Percentiles rank a stretch among this genome's conserved stretches.
Conservation (phyloP, 2,888 invertebrate genomes). For the Ormia ochracea region DNA sequence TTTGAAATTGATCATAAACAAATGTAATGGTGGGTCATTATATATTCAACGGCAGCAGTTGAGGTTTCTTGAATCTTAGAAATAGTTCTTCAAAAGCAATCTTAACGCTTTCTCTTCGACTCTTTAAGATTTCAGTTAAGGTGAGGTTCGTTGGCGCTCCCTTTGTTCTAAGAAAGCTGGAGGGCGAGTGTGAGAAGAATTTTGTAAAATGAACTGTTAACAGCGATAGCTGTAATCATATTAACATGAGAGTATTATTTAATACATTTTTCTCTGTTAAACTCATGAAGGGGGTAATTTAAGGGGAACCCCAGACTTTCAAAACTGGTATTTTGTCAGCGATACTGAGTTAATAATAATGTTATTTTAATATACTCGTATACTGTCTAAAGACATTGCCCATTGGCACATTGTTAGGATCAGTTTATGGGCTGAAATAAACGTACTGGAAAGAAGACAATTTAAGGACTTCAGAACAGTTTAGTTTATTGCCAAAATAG, state of each 20-base stretch:
- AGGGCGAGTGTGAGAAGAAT: constrained; percentile 60
- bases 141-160: no score
- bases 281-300: neutral
- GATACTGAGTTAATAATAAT: no score
- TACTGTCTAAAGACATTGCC: no score
- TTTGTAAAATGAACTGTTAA: constrained; percentile 52
- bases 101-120: constrained; percentile 13
- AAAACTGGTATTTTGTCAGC: no score
- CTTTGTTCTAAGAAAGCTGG: neutral
- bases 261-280: neutral
- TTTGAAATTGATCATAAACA: constrained; percentile 56
- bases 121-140: constrained; percentile 30
- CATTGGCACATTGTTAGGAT: no score
- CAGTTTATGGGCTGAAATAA: no score
- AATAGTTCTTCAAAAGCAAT: neutral
- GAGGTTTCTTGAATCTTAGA: constrained; percentile 29
- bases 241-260: constrained; percentile 25
- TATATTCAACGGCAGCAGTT: constrained; percentile 40
- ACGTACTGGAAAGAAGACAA: no score
- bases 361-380: no score
- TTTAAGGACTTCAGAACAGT: no score
- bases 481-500: no score
- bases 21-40: constrained; percentile 48
- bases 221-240: constrained; percentile 23
- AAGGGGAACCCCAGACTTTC: no score